Percentiles rank a stretch among this genome's conserved stretches.
Conservation (phyloP, 2,888 invertebrate genomes). For the Trisateles emortualis region DNA sequence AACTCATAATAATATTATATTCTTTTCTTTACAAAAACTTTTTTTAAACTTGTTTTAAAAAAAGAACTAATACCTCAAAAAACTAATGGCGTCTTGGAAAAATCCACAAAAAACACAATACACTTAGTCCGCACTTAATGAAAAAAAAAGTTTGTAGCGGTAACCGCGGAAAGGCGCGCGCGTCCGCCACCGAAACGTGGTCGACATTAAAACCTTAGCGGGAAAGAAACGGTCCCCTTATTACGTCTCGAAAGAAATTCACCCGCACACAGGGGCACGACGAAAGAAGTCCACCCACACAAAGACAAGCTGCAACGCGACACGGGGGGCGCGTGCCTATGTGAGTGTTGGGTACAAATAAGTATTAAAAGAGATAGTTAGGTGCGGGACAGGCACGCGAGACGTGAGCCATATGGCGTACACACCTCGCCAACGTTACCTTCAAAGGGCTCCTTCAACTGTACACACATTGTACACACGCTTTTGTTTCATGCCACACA, state of each 20-base stretch:
- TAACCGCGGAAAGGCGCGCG: slow-evolving; percentile 83
- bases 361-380: slow-evolving; percentile 87
- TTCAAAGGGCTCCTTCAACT: slow-evolving; percentile 43
- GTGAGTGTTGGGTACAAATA: slow-evolving; percentile 78
- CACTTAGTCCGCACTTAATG: slow-evolving; percentile 63
- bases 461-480: slow-evolving; percentile 14
- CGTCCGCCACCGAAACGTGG: slow-evolving; percentile 86
- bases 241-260: slow-evolving; percentile 87
- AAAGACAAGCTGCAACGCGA: slow-evolving; percentile 63
- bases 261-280: slow-evolving; percentile 78
- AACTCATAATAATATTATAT: slow-evolving; percentile 37
- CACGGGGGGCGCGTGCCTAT: slow-evolving; percentile 72
- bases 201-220: slow-evolving; percentile 87
- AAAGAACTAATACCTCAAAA: slow-evolving; percentile 41
- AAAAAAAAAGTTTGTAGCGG: slow-evolving; percentile 69
- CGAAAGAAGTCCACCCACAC: slow-evolving; percentile 85
- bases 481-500: slow-evolving; percentile 24
- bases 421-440: slow-evolving; percentile 49
- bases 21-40: slow-evolving; percentile 12
- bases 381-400: slow-evolving; percentile 73
- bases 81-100: slow-evolving; percentile 34
- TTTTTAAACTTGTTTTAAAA: slow-evolving; percentile 28
- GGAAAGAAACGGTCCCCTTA: slow-evolving; percentile 87
- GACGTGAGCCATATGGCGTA: slow-evolving; percentile 66
- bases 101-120: slow-evolving; percentile 58